Conservation (phyloP, 1,140 invertebrate genomes). For the Pseudomyrmex sp. region DNA sequence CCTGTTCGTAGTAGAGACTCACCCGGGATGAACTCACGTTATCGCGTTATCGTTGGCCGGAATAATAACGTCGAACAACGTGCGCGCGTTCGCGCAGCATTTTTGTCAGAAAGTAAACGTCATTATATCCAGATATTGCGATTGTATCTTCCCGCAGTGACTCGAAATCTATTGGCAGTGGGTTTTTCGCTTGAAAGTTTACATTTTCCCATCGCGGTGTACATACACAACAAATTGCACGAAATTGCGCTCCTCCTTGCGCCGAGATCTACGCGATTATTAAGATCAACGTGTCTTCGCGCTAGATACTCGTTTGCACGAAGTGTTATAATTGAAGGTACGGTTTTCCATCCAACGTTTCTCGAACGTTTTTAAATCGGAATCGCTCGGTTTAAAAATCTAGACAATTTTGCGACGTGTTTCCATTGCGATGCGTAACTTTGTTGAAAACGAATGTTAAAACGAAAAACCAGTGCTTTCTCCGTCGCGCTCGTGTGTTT, state of each 20-base stretch:
- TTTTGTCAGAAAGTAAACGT: neutral
- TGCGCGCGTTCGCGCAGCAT: neutral
- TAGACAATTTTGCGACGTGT: neutral
- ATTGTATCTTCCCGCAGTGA: neutral
- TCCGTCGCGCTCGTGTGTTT: neutral
- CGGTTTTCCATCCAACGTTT: neutral
- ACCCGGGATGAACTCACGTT: constrained; percentile 57
- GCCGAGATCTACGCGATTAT: constrained; percentile 6
- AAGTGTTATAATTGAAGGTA: constrained; percentile 15
- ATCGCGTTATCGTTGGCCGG: constrained; percentile 56
- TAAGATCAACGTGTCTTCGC: neutral
- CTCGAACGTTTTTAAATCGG: neutral
- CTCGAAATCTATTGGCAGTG: neutral
- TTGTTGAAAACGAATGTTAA: too few species aligned
- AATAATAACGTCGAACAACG: constrained; percentile 60
- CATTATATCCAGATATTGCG: constrained; percentile 12
- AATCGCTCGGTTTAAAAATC: neutral
- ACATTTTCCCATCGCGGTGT: too few species aligned
- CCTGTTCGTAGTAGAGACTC: neutral
- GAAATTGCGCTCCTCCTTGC: constrained; percentile 14
- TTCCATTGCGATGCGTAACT: neutral
- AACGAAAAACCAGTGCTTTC: too few species aligned
- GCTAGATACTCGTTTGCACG: neutral
- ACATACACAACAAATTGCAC: neutral
- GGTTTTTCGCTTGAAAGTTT: neutral